Evolutionary conservation across 2,888 invertebrate species (phyloP).

Genomic region (Troides helena): DNA sequence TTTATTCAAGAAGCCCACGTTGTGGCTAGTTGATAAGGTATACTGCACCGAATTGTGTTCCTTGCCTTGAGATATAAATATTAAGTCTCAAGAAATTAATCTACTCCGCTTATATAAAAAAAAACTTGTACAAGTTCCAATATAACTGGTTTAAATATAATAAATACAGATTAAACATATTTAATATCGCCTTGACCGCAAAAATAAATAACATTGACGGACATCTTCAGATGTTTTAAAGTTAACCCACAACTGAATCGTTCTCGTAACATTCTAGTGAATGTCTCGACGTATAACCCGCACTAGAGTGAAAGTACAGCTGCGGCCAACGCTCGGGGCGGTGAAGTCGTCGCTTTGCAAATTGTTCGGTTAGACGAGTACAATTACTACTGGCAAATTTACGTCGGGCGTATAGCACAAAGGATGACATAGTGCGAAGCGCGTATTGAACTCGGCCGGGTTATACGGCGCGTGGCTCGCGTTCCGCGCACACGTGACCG

Average conservation of each 20-base stretch:
- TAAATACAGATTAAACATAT: slow-evolving; percentile 1
- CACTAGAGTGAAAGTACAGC: neutral
- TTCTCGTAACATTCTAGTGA: slow-evolving; percentile 13
- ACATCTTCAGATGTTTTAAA: slow-evolving; percentile 9
- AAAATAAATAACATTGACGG: slow-evolving; percentile 24
- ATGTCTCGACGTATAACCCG: slow-evolving; percentile 1
- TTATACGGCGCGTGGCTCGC: slow-evolving; percentile 41
- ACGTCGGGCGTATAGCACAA: neutral
- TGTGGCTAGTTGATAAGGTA: too few relatives aligned
- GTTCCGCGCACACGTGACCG: slow-evolving; percentile 57
- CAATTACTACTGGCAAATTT: neutral
- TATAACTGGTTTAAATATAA: neutral
- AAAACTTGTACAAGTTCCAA: too few relatives aligned
- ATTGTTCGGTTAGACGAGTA: neutral
- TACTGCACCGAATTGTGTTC: too few relatives aligned
- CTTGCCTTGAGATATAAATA: too few relatives aligned
- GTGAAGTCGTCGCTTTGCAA: neutral
- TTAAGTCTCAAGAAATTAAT: too few relatives aligned
- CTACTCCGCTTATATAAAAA: too few relatives aligned
- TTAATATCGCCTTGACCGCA: slow-evolving; percentile 23
- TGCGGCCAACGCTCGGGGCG: neutral
- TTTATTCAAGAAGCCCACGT: too few relatives aligned
- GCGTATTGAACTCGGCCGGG: slow-evolving; percentile 9
- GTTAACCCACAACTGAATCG: neutral
- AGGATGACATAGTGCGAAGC: neutral